phyloP scores from a whole-genome alignment of 2,113 vertebrate genomes.

The Columba livia region DNA sequence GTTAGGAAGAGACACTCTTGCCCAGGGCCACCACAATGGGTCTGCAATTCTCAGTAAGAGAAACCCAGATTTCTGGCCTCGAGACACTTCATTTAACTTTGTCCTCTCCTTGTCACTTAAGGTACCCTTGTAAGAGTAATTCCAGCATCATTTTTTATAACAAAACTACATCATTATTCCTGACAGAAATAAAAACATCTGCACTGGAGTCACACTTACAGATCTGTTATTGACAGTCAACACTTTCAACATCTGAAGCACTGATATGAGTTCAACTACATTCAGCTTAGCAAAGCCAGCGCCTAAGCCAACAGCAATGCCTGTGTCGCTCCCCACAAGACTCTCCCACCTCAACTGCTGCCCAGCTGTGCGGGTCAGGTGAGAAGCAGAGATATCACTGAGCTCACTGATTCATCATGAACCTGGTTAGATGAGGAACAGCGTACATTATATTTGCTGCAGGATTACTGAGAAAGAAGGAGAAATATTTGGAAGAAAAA shows the following conservation, averaged over 20 bases:
- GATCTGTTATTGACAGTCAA: not conserved
- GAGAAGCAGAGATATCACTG: not conserved
- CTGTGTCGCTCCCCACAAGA: fast-evolving
- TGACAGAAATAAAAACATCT: not conserved
- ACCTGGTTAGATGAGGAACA: not conserved
- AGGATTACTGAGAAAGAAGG: not conserved
- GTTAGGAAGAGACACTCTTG: not conserved
- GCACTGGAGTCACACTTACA: not conserved
- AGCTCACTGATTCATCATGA: not conserved
- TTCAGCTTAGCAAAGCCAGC: not conserved
- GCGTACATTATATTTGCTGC: not conserved
- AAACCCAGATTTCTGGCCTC: not conserved
- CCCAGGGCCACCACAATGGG: not conserved
- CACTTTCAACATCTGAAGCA: not conserved
- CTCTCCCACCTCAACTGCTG: not conserved
- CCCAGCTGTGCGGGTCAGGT: fast-evolving
- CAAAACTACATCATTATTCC: not conserved
- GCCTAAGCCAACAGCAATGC: not conserved
- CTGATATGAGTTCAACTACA: not conserved
- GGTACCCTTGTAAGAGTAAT: not conserved
- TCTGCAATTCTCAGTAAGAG: not conserved
- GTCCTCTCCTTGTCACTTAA: not conserved
- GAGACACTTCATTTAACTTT: not conserved
- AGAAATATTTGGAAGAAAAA: not conserved
- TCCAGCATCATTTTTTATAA: not conserved